These are phyloP conservation scores for Spheniscus mendiculus DNA, from an alignment of 2,113 vertebrate species.

Conservation along the genomic window DNA sequence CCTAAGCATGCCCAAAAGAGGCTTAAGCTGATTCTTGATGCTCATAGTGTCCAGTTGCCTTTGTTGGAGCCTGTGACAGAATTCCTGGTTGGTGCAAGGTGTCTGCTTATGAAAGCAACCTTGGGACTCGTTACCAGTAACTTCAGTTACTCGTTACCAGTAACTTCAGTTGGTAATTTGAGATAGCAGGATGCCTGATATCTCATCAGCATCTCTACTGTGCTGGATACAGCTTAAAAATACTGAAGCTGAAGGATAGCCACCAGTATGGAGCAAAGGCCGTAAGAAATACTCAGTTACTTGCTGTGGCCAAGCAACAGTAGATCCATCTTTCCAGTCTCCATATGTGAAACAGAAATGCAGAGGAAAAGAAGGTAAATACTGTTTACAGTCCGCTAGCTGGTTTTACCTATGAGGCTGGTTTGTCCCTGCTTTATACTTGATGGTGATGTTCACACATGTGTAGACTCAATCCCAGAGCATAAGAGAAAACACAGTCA, in stretches of 20 bases:
- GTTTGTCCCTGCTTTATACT: background rate
- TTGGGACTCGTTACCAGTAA: background rate
- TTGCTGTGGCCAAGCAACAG: background rate
- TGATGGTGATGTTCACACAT: background rate
- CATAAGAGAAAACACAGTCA: background rate
- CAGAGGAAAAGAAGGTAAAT: background rate
- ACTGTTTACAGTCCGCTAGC: background rate
- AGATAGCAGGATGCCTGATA: background rate
- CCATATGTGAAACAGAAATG: background rate
- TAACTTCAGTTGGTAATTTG: background rate
- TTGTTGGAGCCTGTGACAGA: background rate
- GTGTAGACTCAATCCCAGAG: background rate
- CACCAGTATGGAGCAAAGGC: background rate
- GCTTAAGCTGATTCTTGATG: background rate
- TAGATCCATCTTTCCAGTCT: background rate
- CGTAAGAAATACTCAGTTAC: background rate
- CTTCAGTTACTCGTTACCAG: no score
- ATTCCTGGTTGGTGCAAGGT: background rate
- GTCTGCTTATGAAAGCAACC: background rate
- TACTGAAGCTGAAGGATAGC: background rate
- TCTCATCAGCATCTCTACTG: background rate
- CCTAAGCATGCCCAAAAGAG: background rate
- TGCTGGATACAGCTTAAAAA: background rate
- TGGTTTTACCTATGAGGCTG: background rate
- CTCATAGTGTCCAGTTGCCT: background rate